A percentile compares a stretch with the other conserved stretches of the same genome.
Evolutionary conservation across 2,888 invertebrate genomes (phyloP).

Genomic region (Drosophila koepferae): DNA sequence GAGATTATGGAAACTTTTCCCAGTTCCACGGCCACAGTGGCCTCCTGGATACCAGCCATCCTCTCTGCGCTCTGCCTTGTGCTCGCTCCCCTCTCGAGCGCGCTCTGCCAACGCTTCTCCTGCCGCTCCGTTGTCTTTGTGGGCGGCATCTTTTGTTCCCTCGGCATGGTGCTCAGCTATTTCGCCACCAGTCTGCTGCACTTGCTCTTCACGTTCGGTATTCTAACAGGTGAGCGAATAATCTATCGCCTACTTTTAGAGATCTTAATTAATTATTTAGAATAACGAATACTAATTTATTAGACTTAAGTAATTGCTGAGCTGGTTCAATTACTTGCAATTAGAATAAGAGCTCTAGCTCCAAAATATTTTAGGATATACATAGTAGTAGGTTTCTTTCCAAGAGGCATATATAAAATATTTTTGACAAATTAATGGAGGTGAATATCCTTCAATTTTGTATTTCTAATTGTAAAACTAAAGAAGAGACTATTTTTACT

Average conservation of each 20-base stretch:
- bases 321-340: neutral
- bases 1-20: conserved; percentile 93
- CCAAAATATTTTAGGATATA: too few species aligned
- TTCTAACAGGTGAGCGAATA: conserved; percentile 88
- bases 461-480: too few species aligned
- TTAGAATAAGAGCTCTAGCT: too few species aligned
- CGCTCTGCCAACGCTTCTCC: conserved; percentile 89
- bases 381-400: too few species aligned
- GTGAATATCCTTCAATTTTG: too few species aligned
- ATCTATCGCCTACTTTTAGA: neutral
- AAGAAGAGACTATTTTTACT: too few species aligned
- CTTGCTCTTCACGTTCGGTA: conserved; percentile 90
- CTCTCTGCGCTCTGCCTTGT: conserved; percentile 91
- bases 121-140: conserved; percentile 90
- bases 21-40: conserved; percentile 90
- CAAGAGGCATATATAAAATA: too few species aligned
- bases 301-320: neutral
- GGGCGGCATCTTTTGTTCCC: conserved; percentile 90
- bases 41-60: conserved; percentile 93
- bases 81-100: conserved; percentile 91
- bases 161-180: conserved; percentile 89
- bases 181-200: conserved; percentile 90
- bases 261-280: neutral
- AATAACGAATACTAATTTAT: neutral
- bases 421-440: too few species aligned